phyloP scores from a whole-genome alignment of 1,140 invertebrate species.

The Drosophila teissieri region DNA sequence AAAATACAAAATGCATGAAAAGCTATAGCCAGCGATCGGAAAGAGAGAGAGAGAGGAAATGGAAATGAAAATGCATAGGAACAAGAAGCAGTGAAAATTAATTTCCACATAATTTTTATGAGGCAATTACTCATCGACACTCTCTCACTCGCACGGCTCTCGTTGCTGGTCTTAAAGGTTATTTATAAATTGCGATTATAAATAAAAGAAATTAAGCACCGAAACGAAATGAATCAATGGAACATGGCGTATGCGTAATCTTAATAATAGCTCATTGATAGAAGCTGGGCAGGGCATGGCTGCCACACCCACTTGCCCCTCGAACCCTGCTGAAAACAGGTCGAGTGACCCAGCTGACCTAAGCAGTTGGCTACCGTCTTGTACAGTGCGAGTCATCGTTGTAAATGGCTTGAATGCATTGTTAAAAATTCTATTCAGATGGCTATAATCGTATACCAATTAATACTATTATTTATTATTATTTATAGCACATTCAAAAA shows the following conservation, averaged over 20 bases:
- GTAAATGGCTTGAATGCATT: background rate
- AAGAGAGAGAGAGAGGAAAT: background rate
- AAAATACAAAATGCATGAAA: conserved; percentile 4
- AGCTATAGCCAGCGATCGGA: background rate
- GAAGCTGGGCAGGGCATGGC: conserved; percentile 1
- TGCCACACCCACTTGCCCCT: background rate
- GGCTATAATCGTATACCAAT: no score
- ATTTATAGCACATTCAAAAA: background rate
- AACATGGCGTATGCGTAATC: conserved; percentile 70
- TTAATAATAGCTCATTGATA: conserved; percentile 52
- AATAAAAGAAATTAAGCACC: conserved; percentile 19
- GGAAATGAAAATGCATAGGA: conserved; percentile 13
- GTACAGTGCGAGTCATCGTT: background rate
- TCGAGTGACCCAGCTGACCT: conserved; percentile 30
- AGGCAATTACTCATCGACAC: conserved; percentile 83
- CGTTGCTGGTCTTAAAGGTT: conserved; percentile 17
- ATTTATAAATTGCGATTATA: conserved; percentile 40
- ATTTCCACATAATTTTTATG: conserved; percentile 83
- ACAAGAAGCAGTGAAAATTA: conserved; percentile 73
- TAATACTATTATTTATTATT: background rate
- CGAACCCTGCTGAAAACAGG: conserved; percentile 11
- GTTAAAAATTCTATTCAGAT: background rate
- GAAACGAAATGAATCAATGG: conserved; percentile 43
- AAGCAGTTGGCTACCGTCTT: background rate
- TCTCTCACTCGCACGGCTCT: conserved; percentile 20